phyloP scores from a whole-genome alignment of 2,113 vertebrate genomes.

The Anthoscopus minutus region DNA sequence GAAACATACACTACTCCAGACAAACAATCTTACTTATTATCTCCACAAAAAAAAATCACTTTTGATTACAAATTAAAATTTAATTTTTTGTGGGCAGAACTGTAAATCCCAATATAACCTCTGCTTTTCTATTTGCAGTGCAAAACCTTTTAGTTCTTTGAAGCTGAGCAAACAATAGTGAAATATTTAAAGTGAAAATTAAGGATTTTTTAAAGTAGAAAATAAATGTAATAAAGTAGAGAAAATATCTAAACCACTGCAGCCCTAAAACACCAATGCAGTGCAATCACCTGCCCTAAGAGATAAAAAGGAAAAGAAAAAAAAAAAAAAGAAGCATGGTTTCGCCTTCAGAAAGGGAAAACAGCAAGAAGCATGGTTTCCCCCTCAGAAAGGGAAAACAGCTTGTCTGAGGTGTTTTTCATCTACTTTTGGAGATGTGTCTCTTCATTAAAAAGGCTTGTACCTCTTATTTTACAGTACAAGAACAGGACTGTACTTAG shows the following conservation, averaged over 20 bases:
- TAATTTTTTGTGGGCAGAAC: background rate
- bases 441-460: background rate
- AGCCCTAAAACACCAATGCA: background rate
- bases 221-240: background rate
- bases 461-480: background rate
- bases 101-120: background rate
- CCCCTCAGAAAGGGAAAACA: background rate
- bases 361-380: too few species aligned
- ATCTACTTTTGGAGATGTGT: background rate
- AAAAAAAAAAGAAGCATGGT: background rate
- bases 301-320: background rate
- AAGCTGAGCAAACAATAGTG: background rate
- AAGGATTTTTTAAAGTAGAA: background rate
- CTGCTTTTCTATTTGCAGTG: background rate
- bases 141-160: background rate
- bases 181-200: background rate
- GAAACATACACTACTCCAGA: accelerated
- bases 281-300: background rate
- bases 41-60: background rate
- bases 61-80: background rate
- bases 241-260: background rate
- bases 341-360: background rate
- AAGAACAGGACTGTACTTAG: background rate
- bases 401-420: background rate
- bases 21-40: background rate